Evolutionary conservation across 2,113 vertebrate species (phyloP).

Genomic region (Xenotilapia flavipinnis): DNA sequence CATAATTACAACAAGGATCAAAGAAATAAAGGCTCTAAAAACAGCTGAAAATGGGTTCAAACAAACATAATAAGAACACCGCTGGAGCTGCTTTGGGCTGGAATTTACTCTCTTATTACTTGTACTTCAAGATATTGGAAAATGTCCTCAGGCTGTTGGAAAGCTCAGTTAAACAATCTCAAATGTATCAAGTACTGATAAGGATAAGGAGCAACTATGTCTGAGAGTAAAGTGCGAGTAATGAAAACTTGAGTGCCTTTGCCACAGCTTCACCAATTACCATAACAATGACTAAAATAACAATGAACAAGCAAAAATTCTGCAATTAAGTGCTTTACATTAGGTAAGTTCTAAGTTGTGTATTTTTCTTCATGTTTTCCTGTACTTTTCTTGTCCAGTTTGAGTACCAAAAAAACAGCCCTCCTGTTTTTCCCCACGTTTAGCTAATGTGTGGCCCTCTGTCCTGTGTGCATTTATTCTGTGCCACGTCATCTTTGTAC

Average conservation of each 20-base stretch:
- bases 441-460: neutral
- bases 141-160: neutral
- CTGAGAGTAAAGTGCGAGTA: neutral
- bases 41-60: neutral
- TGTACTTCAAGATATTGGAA: neutral
- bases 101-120: neutral
- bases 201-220: neutral
- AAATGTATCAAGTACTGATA: neutral
- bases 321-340: neutral
- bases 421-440: neutral
- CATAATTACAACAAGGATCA: conserved; percentile 4
- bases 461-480: neutral
- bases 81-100: neutral
- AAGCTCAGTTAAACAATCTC: neutral
- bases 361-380: neutral
- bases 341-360: neutral
- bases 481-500: neutral
- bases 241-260: neutral
- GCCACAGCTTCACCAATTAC: neutral
- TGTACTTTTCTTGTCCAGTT: neutral
- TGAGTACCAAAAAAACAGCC: neutral
- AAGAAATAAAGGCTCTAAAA: neutral
- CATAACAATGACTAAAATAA: neutral
- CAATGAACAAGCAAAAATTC: neutral
- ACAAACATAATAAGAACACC: neutral